Evolutionary conservation across 2,797 vertebrate species (phyloP), one percentile per base, ranked within the genome.

Genomic region (Gouania willdenowi): DNA sequence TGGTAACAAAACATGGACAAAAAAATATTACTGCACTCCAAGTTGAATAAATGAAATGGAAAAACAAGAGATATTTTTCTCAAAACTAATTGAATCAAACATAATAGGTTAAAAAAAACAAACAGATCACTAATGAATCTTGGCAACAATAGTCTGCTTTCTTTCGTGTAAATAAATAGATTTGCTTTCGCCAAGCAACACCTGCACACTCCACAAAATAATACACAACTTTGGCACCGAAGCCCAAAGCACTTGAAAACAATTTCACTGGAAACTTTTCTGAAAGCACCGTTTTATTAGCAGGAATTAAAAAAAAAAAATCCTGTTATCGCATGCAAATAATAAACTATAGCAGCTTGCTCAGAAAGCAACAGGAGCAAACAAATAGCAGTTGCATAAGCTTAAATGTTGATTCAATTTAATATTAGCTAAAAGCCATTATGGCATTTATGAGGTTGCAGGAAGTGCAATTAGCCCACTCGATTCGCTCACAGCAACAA

Each of bases 401-500:
- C 61, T 79, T 41, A 61, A 77, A 75, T 51, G 71, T 51, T 82
- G 75, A 71, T 78, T 76, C 60, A 27, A 58, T 47, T 75, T 29
- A 76, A 73, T 79, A 83, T 69, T 33, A 52, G 69, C 29, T 75
- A 48, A 25, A 83, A 86, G 71, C 80, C 81, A 71, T 75, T 74
- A 83, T 70, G 57, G 78, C 18, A 83, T 87, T 86, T 74, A 79
- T 69, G 69, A 72, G 84, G 69, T 12, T n/a, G 18, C 65, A 56
- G 71, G 73, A 81, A 86, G 82, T 83, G 73, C 77, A 82, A 86
- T 89, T 88, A 87, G 81, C 52, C 64, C 75, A 65, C 66, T 60
- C 64, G 63, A 54, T 73, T 71, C 56, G 71, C 77, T 77, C 43
- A 65, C 7, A 35, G 75, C 58, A 66, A 71, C 44, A 47, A 54